Evolutionary conservation across 2,888 invertebrate genomes (phyloP), one percentile per base, ranked within the genome.

Genomic region (Polia nebulosa): DNA sequence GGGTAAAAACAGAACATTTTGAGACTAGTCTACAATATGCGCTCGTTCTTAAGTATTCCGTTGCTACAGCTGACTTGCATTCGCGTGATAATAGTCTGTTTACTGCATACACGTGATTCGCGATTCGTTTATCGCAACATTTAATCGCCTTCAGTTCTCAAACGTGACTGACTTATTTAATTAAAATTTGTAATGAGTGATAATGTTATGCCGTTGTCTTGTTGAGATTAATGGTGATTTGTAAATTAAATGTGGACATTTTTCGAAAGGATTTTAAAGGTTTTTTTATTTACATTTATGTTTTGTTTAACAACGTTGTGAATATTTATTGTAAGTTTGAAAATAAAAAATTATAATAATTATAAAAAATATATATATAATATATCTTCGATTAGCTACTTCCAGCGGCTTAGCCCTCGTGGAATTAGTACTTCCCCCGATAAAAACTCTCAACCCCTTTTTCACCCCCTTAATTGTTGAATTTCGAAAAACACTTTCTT

Each of bases 141-240:
- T 59, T 63, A 79, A 68, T 64, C 41, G 56, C 49, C 13, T 55
- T 78, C 15, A 49, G 62, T 47, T 41, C 47, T 59, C 44, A 78
- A 69, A 78, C 74, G 79, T 78, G 82, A 67, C 79, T 52, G 55
- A 34, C 34, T 66, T 58, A 60, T 68, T 73, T 55, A 52, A 72
- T 76, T 66, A 59, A 29, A 59, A 22, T 51, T n/a, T n/a, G 13
- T 59, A 67, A 67, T 70, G 49, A 51, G 9, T 44, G 25, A 62
- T 62, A 45, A 55, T 1, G n/a, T 52, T 41, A 58, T 9, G 20
- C 25, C 9, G 20, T 5, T 25, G 13, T 34, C 60, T 29, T 15
- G 22, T 3, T 3, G 25, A 51, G 34, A 41, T 11, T 41, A n/a
- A 41, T 41, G 6, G 6, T 41, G 3, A 3, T 27, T 49, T 49